Percentiles rank a stretch among this genome's conserved stretches.
These are phyloP conservation scores for Rousettus madagascariensis DNA, from an alignment of 2,797 vertebrate species.

Conservation along the genomic window DNA sequence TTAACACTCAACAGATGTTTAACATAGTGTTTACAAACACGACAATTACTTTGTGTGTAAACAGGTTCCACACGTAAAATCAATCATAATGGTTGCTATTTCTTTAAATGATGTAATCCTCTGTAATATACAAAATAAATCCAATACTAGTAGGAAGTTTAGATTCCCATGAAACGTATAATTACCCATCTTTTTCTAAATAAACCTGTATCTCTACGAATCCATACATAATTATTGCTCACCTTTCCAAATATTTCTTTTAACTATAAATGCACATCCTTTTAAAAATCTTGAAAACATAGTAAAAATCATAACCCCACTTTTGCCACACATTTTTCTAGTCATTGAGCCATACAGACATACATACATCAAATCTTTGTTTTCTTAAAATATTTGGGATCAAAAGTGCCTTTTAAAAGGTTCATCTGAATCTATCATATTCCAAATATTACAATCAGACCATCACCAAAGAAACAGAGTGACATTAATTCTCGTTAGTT, in stretches of 20 bases:
- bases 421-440: neutral
- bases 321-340: neutral
- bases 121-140: neutral
- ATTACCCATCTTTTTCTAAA: neutral
- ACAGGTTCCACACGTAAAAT: neutral
- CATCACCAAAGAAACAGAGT: neutral
- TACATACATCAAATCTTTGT: neutral
- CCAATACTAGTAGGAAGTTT: neutral
- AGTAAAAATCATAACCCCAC: neutral
- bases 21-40: neutral
- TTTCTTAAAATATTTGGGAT: neutral
- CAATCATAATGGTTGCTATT: neutral
- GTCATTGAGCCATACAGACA: neutral
- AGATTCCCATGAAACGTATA: neutral
- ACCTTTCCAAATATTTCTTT: conserved; percentile 49
- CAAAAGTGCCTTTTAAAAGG: neutral
- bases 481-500: neutral
- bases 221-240: neutral
- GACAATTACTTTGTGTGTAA: neutral
- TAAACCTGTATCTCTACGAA: neutral
- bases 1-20: neutral
- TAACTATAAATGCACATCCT: neutral
- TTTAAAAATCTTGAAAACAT: conserved; percentile 9
- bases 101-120: conserved; percentile 28
- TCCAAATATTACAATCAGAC: neutral